Conservation (phyloP, 2,113 vertebrate genomes). For the Heloderma charlesbogerti region DNA sequence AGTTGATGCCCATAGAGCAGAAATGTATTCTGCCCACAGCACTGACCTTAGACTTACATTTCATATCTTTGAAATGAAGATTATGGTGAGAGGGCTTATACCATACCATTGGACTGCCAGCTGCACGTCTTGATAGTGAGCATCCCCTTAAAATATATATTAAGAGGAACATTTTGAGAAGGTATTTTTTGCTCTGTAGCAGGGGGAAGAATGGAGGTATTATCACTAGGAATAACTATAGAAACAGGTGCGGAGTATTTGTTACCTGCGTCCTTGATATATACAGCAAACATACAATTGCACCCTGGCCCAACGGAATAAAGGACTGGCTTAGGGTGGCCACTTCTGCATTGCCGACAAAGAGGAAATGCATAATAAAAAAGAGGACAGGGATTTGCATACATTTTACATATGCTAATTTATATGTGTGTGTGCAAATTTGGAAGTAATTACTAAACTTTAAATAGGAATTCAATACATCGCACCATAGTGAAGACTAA, state of each 20-base stretch:
- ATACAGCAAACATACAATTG: not conserved
- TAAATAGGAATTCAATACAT: too few species aligned
- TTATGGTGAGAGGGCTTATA: constrained; percentile 55
- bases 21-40: constrained; percentile 36
- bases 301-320: too few species aligned
- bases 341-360: too few species aligned
- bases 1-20: constrained; percentile 6
- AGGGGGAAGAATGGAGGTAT: not conserved
- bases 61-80: constrained; percentile 57
- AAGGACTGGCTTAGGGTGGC: not conserved
- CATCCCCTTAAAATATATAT: constrained; percentile 48
- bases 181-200: not conserved
- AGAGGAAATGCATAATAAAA: too few species aligned
- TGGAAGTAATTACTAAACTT: too few species aligned
- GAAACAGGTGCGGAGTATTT: too few species aligned
- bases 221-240: not conserved
- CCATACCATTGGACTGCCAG: constrained; percentile 35
- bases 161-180: constrained; percentile 53
- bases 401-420: too few species aligned
- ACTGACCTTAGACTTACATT: constrained; percentile 51
- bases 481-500: too few species aligned
- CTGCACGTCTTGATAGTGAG: constrained; percentile 52
- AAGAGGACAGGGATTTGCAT: too few species aligned
- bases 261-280: not conserved
- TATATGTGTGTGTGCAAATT: too few species aligned